Conservation (phyloP, 2,888 invertebrate species). For the Pheosia gnoma region DNA sequence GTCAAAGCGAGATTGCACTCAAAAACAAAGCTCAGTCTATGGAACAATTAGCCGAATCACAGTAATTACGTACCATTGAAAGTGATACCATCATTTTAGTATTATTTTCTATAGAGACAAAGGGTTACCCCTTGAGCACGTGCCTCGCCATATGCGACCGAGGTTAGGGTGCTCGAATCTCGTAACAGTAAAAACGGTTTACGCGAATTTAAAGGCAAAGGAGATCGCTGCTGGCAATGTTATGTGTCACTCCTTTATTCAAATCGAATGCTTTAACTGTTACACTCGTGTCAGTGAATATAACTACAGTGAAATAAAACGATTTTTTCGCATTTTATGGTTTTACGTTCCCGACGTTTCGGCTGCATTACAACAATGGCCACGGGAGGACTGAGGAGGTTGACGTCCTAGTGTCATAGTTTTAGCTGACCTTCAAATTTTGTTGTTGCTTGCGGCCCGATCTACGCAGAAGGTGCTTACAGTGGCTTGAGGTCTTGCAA, state of each 20-base stretch:
- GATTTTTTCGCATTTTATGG: too few species aligned
- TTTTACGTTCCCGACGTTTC: too few species aligned
- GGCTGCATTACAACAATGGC: too few species aligned
- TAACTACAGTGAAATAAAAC: neutral
- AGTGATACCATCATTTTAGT: slow-evolving; percentile 75
- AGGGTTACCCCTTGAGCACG: slow-evolving; percentile 74
- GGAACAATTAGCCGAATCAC: slow-evolving; percentile 78
- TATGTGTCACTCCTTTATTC: slow-evolving; percentile 33
- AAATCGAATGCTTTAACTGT: slow-evolving; percentile 42
- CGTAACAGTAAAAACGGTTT: slow-evolving; percentile 47
- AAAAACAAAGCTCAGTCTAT: slow-evolving; percentile 67
- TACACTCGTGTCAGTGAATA: slow-evolving; percentile 23
- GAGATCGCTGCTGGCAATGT: slow-evolving; percentile 31
- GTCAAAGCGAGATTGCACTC: slow-evolving; percentile 74
- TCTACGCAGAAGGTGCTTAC: too few species aligned
- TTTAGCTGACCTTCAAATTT: too few species aligned
- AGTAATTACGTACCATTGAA: slow-evolving; percentile 78
- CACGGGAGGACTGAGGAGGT: too few species aligned
- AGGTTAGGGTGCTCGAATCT: slow-evolving; percentile 49
- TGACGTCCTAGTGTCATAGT: too few species aligned
- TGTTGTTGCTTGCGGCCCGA: too few species aligned
- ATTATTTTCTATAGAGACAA: slow-evolving; percentile 66
- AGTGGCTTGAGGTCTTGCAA: too few species aligned
- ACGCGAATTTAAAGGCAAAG: slow-evolving; percentile 33
- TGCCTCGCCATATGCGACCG: slow-evolving; percentile 67